Evolutionary conservation across 2,113 vertebrate species (phyloP), one percentile per base, ranked within the genome.

Genomic region (Trogon surrucura): DNA sequence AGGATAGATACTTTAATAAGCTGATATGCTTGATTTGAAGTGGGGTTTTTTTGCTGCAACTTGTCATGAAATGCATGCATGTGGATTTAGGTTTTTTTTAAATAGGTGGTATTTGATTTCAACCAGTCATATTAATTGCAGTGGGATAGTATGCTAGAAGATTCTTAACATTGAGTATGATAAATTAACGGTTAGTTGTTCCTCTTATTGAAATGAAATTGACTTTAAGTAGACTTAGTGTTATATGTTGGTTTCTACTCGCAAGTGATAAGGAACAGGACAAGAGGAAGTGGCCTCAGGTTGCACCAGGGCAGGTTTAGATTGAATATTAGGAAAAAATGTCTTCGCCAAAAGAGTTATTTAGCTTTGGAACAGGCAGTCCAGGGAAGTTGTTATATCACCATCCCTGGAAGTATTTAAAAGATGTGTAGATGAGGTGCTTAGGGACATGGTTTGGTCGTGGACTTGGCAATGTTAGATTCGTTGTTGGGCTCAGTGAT

Each of bases 31-130:
- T 86, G 29, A 51, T 69, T 41, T 75, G 20, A 19, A 12, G 2
- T 34, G 12, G 1, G 0, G 0, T 1, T 14, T 38, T 83, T 88
- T 27, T 36, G 0, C 27, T 80, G 14, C 21, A 65, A 53, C 14
- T 82, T 79, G 81, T 67, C 25, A 13, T 53, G 67, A 7, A 48
- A 14, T 79, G 36, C 8, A 57, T 86, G 5, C 41, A 16, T 50
- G 13, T 89, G 18, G 8, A 11, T 60, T 57, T 90, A n/a, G n/a
- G n/a, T 71, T 38, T 57, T 65, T 32, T 20, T 66, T n/a, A 9
- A 54, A 18, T 77, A 22, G 4, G 15, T 69, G 10, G 7, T 71
- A 47, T 85, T 69, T 48, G 19, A 25, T 78, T 88, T 79, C 8
- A 65, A 61, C 4, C 13, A 81, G 34, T 51, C 13, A 3, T 50